These are phyloP conservation scores for Eupsittula cactorum DNA, from an alignment of 2,113 vertebrate species.

Conservation along the genomic window DNA sequence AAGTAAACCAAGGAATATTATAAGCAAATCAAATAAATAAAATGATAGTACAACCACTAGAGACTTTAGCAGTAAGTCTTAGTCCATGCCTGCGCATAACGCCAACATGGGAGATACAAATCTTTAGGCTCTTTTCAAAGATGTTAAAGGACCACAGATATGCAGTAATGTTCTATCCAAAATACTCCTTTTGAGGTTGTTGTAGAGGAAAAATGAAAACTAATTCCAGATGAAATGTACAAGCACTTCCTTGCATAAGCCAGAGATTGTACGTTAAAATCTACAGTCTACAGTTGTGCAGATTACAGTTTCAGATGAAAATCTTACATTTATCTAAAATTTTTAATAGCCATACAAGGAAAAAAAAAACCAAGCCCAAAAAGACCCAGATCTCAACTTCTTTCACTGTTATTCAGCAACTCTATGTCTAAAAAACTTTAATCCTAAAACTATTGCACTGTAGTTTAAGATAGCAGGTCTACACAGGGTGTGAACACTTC, in stretches of 20 bases:
- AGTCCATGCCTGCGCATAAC: not conserved
- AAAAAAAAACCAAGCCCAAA: not conserved
- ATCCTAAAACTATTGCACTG: not conserved
- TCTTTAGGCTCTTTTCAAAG: not conserved
- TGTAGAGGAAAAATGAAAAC: not conserved
- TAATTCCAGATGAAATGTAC: not conserved
- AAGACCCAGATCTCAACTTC: not conserved
- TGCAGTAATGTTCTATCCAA: not conserved
- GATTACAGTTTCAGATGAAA: not conserved
- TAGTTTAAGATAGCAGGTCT: not conserved
- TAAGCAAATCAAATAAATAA: not conserved
- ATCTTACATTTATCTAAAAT: not conserved
- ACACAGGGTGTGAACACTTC: not conserved
- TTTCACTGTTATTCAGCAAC: not conserved
- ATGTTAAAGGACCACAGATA: not conserved
- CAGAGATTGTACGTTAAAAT: not conserved
- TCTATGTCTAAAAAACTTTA: not conserved
- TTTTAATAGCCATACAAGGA: not conserved
- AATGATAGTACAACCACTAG: not conserved
- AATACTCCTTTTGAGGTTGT: not conserved
- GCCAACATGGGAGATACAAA: not conserved
- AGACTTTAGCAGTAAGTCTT: not conserved
- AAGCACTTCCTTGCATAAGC: not conserved
- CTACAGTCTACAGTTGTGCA: not conserved
- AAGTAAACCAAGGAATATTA: not conserved